Evolutionary conservation across 2,888 invertebrate genomes (phyloP), one percentile per base, ranked within the genome.

Genomic region (Lasioglossum lativentre): DNA sequence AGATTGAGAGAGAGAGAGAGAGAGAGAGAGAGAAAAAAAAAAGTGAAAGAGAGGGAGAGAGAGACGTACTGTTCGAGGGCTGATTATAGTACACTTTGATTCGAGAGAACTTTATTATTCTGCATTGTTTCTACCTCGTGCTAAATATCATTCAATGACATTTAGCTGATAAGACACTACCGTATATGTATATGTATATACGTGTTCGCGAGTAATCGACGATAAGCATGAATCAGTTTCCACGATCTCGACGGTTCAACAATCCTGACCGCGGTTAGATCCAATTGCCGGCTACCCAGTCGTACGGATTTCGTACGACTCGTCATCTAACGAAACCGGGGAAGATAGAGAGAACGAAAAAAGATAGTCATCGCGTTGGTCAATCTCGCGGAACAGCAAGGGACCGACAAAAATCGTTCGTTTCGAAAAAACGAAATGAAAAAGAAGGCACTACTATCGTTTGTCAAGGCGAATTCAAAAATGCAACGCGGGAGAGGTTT

Each of bases 91-190:
- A 45, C 45, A 47, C 47, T 66, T 72, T 27, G 70, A 71, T 79
- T 76, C 45, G 19, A 38, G 71, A 78, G 76, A 66, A 66, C 19
- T 66, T 76, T n/a, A 14, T 45, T 63, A 19, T 45, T 63, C 52
- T 16, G 59, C 56, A 75, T 16, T 77, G 40, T 59, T 52, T 81
- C 68, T 52, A 63, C n/a, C 27, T 75, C 45, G 23, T 66, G 42
- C 72, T 59, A 74, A 86, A 72, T 86, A 75, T 80, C 75, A 77
- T 38, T 75, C 59, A 59, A 86, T 59, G 78, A 86, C 59, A 76
- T 75, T 76, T 30, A 77, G 34, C 78, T 34, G 76, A 72, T 87
- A 87, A 87, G 86, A 87, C 82, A 86, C 86, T 80, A 75, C 52
- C 68, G 76, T 68, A 75, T 76, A 78, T 75, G 42, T 77, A n/a